Evolutionary conservation across 2,888 invertebrate genomes (phyloP), one percentile per base, ranked within the genome.

Genomic region (Phymatocera aterrima): DNA sequence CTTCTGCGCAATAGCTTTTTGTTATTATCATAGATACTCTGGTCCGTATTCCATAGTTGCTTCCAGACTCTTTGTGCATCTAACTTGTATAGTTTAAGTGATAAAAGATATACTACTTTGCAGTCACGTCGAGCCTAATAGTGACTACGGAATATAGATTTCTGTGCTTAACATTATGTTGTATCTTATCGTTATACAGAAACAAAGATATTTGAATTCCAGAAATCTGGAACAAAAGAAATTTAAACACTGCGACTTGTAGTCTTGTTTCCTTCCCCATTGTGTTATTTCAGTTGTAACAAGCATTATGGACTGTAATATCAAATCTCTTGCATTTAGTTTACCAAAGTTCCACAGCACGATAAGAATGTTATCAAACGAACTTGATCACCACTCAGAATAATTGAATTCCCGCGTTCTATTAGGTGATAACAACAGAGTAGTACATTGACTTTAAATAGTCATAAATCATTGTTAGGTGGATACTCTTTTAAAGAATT

Each of bases 331-430:
- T 68, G 24, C 68, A 40, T 3, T 65, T 5, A 46, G 43, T 68
- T 68, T 28, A 68, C 68, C 43, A 34, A 46, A 70, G 46, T n/a
- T 46, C 4, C n/a, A n/a, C 48, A 34, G 31, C 18, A 51, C 15
- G 51, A 72, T 48, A 72, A 72, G 24, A 72, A 48, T 72, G 18
- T 72, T 48, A 51, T 72, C 72, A 51, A 51, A 34, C 34, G 21
- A 31, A 21, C 43, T 72, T 51, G 51, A 72, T 72, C 51, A 72
- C 34, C 51, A 8, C 51, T 72, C n/a, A n/a, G 34, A 72, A 51
- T 51, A 51, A 72, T 34, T 72, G 4, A 51, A 28, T 18, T 72
- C 51, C 51, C 24, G 21, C 51, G 51, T 34, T 43, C 12, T 48
- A 18, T 51, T 31, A 72, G n/a, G 48, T 34, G 31, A 72, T 34